Evolutionary conservation across 2,113 vertebrate genomes (phyloP), one percentile per base, ranked within the genome.

Genomic region (Solea solea): DNA sequence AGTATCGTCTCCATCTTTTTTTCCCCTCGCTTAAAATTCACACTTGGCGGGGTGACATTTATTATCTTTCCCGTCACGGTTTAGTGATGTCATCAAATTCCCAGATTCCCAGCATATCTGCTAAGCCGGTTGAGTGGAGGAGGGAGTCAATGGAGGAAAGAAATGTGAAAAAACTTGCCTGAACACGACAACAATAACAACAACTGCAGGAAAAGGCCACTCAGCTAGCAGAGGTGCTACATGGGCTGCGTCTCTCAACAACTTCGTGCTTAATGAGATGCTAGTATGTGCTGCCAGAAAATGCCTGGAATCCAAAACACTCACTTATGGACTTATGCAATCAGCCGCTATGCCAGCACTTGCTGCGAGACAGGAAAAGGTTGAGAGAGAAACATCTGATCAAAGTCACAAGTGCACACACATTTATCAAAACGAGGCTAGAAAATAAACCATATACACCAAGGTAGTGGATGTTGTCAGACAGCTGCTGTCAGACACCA

Each of bases 281-380:
- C 10, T 55, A 70, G 69, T 73, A 64, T 50, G 64, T 80, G 52
- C 15, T 42, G 46, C 75, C 72, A 64, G 84, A 72, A 91, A 88
- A 81, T 82, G 69, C 57, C 63, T 60, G 76, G 74, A 80, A 90
- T 88, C 63, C 72, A 39, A 84, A 85, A 80, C 69, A 90, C 82
- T 83, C 66, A 5, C 11, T 54, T 11, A 27, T 15, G 55, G 28
- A 69, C 12, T 48, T 48, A 14, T 11, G 45, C 45, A 48, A 48
- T 48, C 45, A 48, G 45, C 45, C 1, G 45, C 10, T 48, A 48
- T 48, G 45, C 45, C 14, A 14, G 14, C 59, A 75, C 65, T 72
- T 54, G 51, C 39, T 58, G 16, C 28, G 7, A 41, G 2, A 74
- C 56, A 68, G 49, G 27, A 48, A 51, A 64, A 58, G 28, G 28